These are phyloP conservation scores for Cryptomyrus ogoouensis DNA, from an alignment of 2,113 vertebrate genomes.

Conservation along the genomic window DNA sequence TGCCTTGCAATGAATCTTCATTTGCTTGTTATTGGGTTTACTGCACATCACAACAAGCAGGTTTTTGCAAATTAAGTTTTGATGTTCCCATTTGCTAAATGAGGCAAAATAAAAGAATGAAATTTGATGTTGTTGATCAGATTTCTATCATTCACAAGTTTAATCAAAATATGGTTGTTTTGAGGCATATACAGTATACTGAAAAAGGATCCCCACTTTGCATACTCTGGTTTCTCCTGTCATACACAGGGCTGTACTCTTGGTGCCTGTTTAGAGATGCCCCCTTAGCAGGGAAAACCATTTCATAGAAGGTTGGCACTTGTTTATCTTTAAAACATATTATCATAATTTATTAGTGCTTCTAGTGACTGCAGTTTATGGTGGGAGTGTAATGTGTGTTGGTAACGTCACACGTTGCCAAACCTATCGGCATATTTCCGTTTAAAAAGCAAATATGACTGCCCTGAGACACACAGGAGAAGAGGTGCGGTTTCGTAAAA, in stretches of 20 bases:
- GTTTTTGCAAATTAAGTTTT: not conserved
- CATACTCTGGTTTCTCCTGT: not conserved
- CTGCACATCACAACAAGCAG: constrained; percentile 3
- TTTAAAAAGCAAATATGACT: not conserved
- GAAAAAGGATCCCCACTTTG: not conserved
- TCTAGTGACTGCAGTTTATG: not conserved
- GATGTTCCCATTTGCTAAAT: constrained; percentile 9
- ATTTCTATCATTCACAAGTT: not conserved
- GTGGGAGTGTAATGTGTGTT: not conserved
- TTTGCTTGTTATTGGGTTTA: constrained; percentile 13
- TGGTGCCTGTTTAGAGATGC: not conserved
- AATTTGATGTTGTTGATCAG: not conserved
- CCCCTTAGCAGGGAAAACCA: not conserved
- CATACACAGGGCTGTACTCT: not conserved
- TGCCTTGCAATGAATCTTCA: constrained; percentile 5
- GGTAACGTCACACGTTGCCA: not conserved
- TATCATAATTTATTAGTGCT: not conserved
- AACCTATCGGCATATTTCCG: not conserved
- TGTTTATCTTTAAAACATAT: not conserved
- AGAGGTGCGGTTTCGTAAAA: not conserved
- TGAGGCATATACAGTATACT: not conserved
- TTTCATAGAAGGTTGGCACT: not conserved
- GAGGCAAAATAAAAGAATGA: constrained; percentile 8
- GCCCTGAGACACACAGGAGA: not conserved
- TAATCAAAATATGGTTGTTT: not conserved